Evolutionary conservation across 64 coral and sea anemone species (phyloP), one percentile per base, ranked within the genome.

Genomic region (Montipora efflorescens): DNA sequence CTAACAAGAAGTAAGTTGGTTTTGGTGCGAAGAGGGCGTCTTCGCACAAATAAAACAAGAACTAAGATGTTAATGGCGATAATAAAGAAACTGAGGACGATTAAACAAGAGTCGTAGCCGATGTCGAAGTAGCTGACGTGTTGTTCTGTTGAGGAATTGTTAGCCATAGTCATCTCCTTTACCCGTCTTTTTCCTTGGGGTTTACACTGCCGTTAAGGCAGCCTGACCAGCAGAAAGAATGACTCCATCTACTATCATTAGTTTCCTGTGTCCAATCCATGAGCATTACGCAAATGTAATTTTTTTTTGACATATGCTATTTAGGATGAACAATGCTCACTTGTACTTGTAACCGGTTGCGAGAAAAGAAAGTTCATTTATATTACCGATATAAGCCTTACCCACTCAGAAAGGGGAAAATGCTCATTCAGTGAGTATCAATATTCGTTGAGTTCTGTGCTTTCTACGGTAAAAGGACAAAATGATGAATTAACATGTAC

Each of bases 1-100:
- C 98, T 99, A 16, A 99, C 81, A 14, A 99, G 75, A 5, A 99
- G 90, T 72, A 91, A 90, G 79, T 99, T 99, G 0, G 98, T 96
- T 83, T 99, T 99, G 44, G 98, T 96, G 12, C 95, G 50, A 14
- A 99, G 47, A 19, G 89, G 91, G 23, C 84, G 21, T 45, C 96
- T 96, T 71, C 84, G 79, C 50, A 90, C 75, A 75, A 99, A 99
- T 45, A 99, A 58, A 16, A 92, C 64, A 48, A 95, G 47, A 12
- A 99, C 93, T 25, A 96, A 47, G 66, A 89, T 19, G 77, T 99
- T 99, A 9, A 96, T 94, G 14, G 90, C 89, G 25, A 99, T 95
- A 6, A 96, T 96, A 12, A 88, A 55, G 13, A 99, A 23, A 25
- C 92, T 87, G 5, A 99, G 89, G 46, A 90, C 5, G 22, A 96